phyloP scores from a whole-genome alignment of 1,140 invertebrate species.

The Rhynchophorus ferrugineus region DNA sequence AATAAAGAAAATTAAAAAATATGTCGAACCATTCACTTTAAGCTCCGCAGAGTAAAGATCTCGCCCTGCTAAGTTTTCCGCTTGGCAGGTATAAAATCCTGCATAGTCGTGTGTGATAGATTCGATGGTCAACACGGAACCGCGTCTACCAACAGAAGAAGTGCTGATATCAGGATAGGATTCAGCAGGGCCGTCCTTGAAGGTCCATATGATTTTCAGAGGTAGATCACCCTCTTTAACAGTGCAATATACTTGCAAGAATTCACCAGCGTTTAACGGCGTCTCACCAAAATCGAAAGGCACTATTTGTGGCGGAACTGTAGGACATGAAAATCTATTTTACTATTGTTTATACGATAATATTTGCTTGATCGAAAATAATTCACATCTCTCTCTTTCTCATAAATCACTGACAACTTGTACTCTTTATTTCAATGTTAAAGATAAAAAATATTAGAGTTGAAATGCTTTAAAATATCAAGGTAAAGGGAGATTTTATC shows the following conservation, averaged over 20 bases:
- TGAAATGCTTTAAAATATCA: no score
- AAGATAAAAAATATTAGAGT: no score
- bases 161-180: slow-evolving; percentile 21
- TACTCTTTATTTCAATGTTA: no score
- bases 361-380: no score
- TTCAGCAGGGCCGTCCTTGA: slow-evolving; percentile 47
- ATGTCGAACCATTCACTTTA: slow-evolving; percentile 28
- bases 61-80: slow-evolving; percentile 60
- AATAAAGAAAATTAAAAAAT: slow-evolving; percentile 9
- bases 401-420: no score
- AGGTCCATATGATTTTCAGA: slow-evolving; percentile 56
- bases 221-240: slow-evolving; percentile 62
- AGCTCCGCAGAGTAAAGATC: slow-evolving; percentile 30
- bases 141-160: slow-evolving; percentile 32
- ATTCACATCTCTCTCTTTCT: no score
- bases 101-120: slow-evolving; percentile 60
- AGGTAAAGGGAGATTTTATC: no score
- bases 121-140: slow-evolving; percentile 55
- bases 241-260: slow-evolving; percentile 63
- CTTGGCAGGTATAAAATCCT: slow-evolving; percentile 57
- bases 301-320: no score
- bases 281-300: slow-evolving; percentile 58
- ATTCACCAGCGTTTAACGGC: slow-evolving; percentile 59
- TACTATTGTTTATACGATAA: no score
- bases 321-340: no score